These are phyloP conservation scores for Seira sanloemensis DNA, from an alignment of 2,888 invertebrate genomes.

Conservation along the genomic window DNA sequence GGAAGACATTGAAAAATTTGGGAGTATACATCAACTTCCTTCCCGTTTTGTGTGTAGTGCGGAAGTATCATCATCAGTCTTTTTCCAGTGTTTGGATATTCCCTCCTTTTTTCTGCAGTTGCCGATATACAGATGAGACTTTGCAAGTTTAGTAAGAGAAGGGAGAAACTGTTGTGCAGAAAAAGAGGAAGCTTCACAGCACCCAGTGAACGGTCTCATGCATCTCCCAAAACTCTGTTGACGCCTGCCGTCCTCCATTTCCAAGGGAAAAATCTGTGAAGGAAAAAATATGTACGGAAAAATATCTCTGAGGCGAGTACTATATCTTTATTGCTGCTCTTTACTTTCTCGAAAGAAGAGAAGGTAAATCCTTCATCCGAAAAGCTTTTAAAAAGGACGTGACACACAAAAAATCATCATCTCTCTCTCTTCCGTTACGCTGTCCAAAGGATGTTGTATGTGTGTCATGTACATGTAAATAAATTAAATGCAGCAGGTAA, in stretches of 20 bases:
- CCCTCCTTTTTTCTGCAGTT: too few relatives aligned
- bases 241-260: too few relatives aligned
- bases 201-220: too few relatives aligned
- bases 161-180: too few relatives aligned
- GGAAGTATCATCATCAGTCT: conserved; percentile 19
- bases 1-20: conserved; percentile 21
- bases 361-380: not conserved
- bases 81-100: not conserved
- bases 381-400: not conserved
- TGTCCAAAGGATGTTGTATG: not conserved
- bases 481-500: conserved; percentile 10
- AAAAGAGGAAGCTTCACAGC: too few relatives aligned
- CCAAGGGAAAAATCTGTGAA: too few relatives aligned
- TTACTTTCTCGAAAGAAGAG: not conserved
- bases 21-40: conserved; percentile 33
- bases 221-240: too few relatives aligned
- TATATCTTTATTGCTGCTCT: too few relatives aligned
- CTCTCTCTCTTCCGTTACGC: not conserved
- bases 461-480: conserved; percentile 7
- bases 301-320: too few relatives aligned
- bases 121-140: too few relatives aligned
- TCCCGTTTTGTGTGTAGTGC: conserved; percentile 2
- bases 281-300: too few relatives aligned
- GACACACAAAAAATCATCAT: not conserved
- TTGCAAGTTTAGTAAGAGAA: too few relatives aligned